Conservation (phyloP, 2,888 invertebrate species). For the Drosophila flavopinicola region DNA sequence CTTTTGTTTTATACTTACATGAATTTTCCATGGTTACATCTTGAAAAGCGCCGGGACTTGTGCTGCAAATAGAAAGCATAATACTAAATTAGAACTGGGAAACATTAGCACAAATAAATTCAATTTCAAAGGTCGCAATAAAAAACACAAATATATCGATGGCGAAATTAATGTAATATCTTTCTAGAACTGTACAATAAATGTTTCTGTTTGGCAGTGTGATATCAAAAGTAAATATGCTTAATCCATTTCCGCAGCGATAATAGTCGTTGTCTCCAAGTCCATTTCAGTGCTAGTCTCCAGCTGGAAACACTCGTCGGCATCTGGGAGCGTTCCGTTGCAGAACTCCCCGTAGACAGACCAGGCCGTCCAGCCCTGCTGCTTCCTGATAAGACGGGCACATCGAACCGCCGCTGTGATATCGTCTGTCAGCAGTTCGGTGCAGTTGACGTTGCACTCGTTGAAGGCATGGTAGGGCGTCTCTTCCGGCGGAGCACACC, state of each 20-base stretch:
- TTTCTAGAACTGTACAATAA: slow-evolving; percentile 25
- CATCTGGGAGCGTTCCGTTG: slow-evolving; percentile 67
- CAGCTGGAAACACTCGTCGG: slow-evolving; percentile 62
- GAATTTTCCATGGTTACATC: slow-evolving; percentile 87
- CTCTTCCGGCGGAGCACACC: slow-evolving; percentile 79
- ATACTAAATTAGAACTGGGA: not conserved
- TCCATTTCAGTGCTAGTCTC: not conserved
- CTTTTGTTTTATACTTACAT: slow-evolving; percentile 77
- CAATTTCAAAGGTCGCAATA: not conserved
- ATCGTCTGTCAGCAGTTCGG: slow-evolving; percentile 79
- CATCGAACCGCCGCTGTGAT: slow-evolving; percentile 79
- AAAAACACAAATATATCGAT: not conserved
- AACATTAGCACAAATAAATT: not conserved
- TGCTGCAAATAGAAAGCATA: slow-evolving; percentile 86
- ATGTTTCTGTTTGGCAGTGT: slow-evolving; percentile 57
- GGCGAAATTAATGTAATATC: slow-evolving; percentile 12
- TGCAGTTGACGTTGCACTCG: slow-evolving; percentile 81
- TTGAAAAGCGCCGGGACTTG: slow-evolving; percentile 89
- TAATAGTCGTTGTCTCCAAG: slow-evolving; percentile 30
- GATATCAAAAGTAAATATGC: slow-evolving; percentile 36
- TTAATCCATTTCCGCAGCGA: slow-evolving; percentile 34
- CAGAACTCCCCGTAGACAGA: slow-evolving; percentile 79
- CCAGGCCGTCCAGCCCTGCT: slow-evolving; percentile 83
- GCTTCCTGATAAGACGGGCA: slow-evolving; percentile 75
- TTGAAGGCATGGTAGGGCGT: slow-evolving; percentile 72